phyloP scores from a whole-genome alignment of 2,797 vertebrate species.

The Alca torda region DNA sequence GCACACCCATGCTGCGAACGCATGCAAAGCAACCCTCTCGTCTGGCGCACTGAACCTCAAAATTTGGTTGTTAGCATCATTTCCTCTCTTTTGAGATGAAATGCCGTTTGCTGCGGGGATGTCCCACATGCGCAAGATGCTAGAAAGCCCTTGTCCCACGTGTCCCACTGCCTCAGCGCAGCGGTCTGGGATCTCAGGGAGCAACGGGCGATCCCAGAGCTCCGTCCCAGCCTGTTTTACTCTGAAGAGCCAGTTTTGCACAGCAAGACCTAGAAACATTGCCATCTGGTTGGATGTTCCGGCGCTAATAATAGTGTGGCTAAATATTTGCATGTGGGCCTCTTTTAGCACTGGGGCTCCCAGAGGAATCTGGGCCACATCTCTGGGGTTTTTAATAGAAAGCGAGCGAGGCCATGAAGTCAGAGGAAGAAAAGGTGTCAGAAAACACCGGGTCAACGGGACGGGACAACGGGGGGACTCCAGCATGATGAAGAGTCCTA shows the following conservation, averaged over 20 bases:
- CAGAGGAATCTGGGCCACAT: not conserved
- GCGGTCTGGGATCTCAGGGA: not conserved
- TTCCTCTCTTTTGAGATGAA: not conserved
- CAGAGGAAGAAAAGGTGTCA: constrained; percentile 48
- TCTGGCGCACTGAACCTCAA: not conserved
- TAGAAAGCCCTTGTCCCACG: not conserved
- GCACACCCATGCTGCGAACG: accelerated
- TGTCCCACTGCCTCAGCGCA: not conserved
- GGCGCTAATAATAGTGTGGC: constrained; percentile 38
- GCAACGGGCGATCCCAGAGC: not conserved
- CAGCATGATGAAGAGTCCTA: not conserved
- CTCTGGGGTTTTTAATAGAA: constrained; percentile 64
- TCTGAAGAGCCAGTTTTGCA: not conserved
- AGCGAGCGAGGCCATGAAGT: not conserved
- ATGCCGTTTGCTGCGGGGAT: accelerated
- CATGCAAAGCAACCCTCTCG: not conserved
- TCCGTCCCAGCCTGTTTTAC: not conserved
- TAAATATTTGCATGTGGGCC: constrained; percentile 62
- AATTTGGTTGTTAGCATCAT: not conserved
- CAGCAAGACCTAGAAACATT: not conserved
- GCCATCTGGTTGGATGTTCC: constrained; percentile 17
- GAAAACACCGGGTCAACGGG: not conserved
- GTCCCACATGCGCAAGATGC: not conserved
- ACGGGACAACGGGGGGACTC: accelerated
- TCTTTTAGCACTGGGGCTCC: constrained; percentile 23